These are phyloP conservation scores for Ictalurus punctatus DNA, from an alignment of 2,113 vertebrate genomes.

Conservation along the genomic window DNA sequence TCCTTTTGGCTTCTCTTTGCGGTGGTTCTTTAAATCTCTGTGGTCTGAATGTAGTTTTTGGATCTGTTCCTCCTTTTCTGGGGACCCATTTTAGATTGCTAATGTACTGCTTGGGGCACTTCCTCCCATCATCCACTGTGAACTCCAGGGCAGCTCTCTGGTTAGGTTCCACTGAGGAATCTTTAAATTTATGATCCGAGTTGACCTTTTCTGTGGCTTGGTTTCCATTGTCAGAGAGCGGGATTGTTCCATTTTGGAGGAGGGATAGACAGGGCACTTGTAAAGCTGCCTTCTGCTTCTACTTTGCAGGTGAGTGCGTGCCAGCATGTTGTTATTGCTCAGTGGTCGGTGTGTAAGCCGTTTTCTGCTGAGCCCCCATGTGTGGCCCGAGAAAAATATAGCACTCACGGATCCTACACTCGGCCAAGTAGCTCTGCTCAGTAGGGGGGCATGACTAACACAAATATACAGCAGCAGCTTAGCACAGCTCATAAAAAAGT, in stretches of 20 bases:
- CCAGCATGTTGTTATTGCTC: slow-evolving; percentile 45
- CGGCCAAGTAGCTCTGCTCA: slow-evolving; percentile 41
- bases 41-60: slow-evolving; percentile 11
- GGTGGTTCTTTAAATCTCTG: not conserved
- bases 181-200: not conserved
- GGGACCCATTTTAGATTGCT: not conserved
- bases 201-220: not conserved
- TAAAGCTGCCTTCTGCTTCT: slow-evolving; percentile 64
- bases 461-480: slow-evolving; percentile 53
- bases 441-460: slow-evolving; percentile 52
- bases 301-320: slow-evolving; percentile 62
- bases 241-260: not conserved
- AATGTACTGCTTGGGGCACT: not conserved
- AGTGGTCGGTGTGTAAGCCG: slow-evolving; percentile 17
- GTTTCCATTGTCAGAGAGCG: not conserved
- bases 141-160: not conserved
- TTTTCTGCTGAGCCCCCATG: slow-evolving; percentile 46
- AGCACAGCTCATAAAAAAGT: slow-evolving; percentile 51
- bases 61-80: not conserved
- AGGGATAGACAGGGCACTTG: slow-evolving; percentile 50
- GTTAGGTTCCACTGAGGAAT: not conserved
- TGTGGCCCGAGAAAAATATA: slow-evolving; percentile 49
- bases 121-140: not conserved
- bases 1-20: not conserved
- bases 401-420: slow-evolving; percentile 33